Base-by-base conservation (phyloP, 2,888 invertebrate species). In the Drosophila sordidula region DNA sequence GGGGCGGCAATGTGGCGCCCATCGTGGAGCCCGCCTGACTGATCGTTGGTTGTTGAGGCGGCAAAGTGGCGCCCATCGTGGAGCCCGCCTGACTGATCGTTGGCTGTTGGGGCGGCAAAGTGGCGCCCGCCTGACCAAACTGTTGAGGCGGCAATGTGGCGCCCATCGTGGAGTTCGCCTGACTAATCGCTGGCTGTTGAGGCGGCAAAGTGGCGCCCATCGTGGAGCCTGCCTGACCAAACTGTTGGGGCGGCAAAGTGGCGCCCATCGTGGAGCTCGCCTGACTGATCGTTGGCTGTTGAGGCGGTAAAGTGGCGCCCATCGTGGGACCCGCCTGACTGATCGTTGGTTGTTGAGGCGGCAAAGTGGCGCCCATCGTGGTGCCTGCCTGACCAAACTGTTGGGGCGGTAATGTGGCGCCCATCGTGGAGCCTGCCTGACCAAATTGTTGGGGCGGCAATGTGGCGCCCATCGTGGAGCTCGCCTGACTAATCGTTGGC, bases 331-430 rank as follows among this genome's bases (percentile, higher is more conserved):
- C 16, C 9, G 32, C 22, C 16, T 61, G 63, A 32, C 49, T 61
- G 11, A 16, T 5, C 18, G 18, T 18, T 18, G 18, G 18, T 41
- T 42, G 52, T n/a, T 29, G 36, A 41, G 9, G 54, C 18, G 18
- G 18, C 18, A 18, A 18, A 1, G 18, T 18, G 18, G 18, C 1
- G 18, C 18, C 2, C 18, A n/a, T n/a, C n/a, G n/a, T n/a, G n/a
- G n/a, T n/a, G 36, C 50, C 38, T 44, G 71, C 52, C 22, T 59
- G 59, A 14, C 51, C 64, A 25, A 42, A 47, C 6, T 39, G 52
- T n/a, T 45, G 36, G 11, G 1, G 11, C 18, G 14, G 18, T 11
- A 34, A 12, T 12, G 12, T 12, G 18, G 18, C 18, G 18, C 18
- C 18, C 18, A 18, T 18, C 18, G 18, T 18, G 18, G 18, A 1